Evolutionary conservation across 1,140 invertebrate species (phyloP).

Genomic region (Tetraneura akinire): DNA sequence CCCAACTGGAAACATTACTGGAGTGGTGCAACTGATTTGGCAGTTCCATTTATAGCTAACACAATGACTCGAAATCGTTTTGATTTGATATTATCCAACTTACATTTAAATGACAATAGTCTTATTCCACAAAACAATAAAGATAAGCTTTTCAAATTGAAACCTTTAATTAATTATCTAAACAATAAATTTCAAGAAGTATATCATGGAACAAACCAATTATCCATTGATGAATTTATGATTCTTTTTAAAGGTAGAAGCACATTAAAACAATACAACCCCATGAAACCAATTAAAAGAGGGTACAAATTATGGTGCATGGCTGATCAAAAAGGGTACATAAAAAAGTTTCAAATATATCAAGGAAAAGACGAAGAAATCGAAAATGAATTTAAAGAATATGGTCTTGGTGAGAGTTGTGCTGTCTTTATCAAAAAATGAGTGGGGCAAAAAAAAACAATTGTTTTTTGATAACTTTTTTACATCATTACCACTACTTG

Average conservation of each 20-base stretch:
- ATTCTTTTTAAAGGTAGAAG: slow-evolving; percentile 53
- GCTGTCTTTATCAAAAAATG: background rate
- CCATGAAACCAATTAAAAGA: slow-evolving; percentile 57
- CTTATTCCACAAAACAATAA: background rate
- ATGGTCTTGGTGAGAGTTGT: background rate
- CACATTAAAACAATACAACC: slow-evolving; percentile 56
- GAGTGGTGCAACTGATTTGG: background rate
- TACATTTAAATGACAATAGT: background rate
- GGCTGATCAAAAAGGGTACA: slow-evolving; percentile 46
- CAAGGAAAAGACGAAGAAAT: slow-evolving; percentile 51
- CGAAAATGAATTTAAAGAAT: background rate
- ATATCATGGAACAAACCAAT: slow-evolving; percentile 49
- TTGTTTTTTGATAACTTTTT: slow-evolving; percentile 16
- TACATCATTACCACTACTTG: background rate
- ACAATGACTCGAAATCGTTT: background rate
- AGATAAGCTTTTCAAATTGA: background rate
- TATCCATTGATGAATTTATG: slow-evolving; percentile 52
- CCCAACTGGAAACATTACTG: background rate
- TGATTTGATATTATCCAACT: background rate
- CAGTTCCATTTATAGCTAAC: background rate
- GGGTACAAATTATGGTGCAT: slow-evolving; percentile 8
- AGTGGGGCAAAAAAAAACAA: background rate
- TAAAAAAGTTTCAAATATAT: slow-evolving; percentile 53
- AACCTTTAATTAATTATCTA: background rate
- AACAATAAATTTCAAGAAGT: slow-evolving; percentile 51